Conservation (phyloP, 2,113 vertebrate species). For the Athene noctua region DNA sequence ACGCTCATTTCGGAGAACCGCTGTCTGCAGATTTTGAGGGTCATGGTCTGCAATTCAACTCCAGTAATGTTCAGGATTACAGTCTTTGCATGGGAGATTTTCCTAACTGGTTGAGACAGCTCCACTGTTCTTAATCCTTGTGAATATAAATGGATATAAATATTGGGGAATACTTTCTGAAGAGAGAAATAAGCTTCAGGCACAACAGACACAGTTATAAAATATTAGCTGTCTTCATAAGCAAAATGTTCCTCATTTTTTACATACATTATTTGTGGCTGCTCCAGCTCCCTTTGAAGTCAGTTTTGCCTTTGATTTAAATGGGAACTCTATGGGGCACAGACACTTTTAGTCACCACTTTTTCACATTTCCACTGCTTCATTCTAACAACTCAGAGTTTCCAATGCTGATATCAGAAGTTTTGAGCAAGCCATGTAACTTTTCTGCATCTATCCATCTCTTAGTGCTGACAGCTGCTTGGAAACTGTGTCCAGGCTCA, state of each 20-base stretch:
- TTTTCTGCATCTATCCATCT: neutral
- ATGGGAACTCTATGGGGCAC: neutral
- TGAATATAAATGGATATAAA: conserved; percentile 25
- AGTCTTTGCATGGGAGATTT: neutral
- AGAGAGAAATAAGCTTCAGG: conserved; percentile 2
- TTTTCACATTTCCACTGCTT: neutral
- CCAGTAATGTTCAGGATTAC: neutral
- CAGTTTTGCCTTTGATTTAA: neutral
- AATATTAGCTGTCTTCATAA: neutral
- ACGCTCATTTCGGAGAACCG: neutral
- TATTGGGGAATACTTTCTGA: neutral
- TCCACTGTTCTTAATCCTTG: conserved; percentile 16
- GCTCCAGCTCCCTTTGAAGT: conserved; percentile 2
- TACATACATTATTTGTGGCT: neutral
- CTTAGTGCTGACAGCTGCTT: neutral
- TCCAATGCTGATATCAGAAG: neutral
- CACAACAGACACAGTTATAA: neutral
- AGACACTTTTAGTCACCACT: neutral
- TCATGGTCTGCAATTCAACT: neutral
- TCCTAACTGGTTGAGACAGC: conserved; percentile 11
- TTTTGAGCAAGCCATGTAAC: neutral
- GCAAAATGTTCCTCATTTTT: neutral
- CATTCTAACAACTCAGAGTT: neutral
- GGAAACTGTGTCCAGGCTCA: neutral
- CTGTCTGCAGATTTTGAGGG: neutral